A percentile compares a stretch with the other conserved stretches of the same genome.
Evolutionary conservation across 2,113 vertebrate species (phyloP).

Genomic region (Struthio camelus): DNA sequence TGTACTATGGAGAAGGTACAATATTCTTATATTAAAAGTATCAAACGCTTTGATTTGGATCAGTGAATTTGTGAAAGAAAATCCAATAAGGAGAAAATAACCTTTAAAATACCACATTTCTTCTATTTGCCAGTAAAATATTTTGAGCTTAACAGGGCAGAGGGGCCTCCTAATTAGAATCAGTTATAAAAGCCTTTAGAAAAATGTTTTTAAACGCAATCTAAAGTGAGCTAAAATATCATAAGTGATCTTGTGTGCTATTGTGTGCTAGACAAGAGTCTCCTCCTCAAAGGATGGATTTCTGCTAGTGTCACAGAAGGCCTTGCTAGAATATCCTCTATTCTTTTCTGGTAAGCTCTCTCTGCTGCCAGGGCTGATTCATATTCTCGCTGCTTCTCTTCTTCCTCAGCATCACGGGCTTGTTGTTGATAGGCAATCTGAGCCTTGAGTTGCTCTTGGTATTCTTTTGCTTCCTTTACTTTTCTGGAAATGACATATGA

Average conservation of each 20-base stretch:
- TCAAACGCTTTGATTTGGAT: neutral
- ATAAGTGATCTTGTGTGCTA: neutral
- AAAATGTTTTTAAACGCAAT: neutral
- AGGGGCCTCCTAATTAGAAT: neutral
- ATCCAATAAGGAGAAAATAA: neutral
- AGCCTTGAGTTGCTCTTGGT: slow-evolving; percentile 78
- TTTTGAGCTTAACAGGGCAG: neutral
- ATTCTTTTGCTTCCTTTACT: slow-evolving; percentile 51
- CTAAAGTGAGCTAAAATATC: neutral
- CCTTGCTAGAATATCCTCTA: slow-evolving; percentile 71
- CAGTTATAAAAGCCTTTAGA: neutral
- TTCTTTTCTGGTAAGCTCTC: slow-evolving; percentile 68
- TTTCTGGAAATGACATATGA: slow-evolving; percentile 64
- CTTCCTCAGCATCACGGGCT: slow-evolving; percentile 45
- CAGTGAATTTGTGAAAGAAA: neutral
- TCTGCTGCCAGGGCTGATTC: slow-evolving; percentile 58
- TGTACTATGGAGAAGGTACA: neutral
- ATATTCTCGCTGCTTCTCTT: slow-evolving; percentile 71
- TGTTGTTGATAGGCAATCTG: slow-evolving; percentile 77
- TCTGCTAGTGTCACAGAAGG: neutral
- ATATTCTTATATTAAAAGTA: neutral
- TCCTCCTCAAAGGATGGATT: slow-evolving; percentile 80
- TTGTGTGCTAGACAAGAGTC: neutral
- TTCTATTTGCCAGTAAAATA: neutral
- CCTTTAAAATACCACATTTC: neutral